Conservation (phyloP, 2,113 vertebrate species). For the Myxocyprinus asiaticus region DNA sequence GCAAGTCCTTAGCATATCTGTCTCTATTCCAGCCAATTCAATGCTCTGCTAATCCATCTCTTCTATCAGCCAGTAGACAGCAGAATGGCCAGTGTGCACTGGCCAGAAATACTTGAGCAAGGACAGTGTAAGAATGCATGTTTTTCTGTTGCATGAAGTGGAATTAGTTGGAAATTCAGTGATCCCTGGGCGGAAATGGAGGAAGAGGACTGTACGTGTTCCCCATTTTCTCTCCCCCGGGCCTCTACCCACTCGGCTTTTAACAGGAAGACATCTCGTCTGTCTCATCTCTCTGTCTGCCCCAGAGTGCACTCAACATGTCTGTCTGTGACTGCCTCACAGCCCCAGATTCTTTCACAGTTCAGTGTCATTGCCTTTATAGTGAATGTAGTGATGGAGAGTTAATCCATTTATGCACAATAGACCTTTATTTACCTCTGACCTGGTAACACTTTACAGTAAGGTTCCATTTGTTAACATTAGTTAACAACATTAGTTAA, state of each 20-base stretch:
- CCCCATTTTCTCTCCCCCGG: conserved; percentile 38
- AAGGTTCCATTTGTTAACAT: too few relatives aligned
- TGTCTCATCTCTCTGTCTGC: conserved; percentile 25
- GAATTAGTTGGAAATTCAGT: conserved; percentile 47
- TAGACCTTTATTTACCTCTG: too few relatives aligned
- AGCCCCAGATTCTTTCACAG: too few relatives aligned
- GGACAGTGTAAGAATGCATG: conserved; percentile 32
- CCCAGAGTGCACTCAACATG: conserved; percentile 14
- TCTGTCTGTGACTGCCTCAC: not conserved
- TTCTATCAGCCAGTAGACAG: too few relatives aligned
- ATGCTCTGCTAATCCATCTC: too few relatives aligned
- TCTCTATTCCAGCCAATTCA: not conserved
- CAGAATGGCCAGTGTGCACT: too few relatives aligned
- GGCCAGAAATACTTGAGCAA: conserved; percentile 19
- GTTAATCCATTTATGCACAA: too few relatives aligned
- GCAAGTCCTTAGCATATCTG: not conserved
- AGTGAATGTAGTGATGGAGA: not conserved
- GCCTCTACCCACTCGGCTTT: not conserved
- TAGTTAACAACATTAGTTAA: too few relatives aligned
- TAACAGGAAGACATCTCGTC: conserved; percentile 35
- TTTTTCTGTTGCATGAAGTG: conserved; percentile 31
- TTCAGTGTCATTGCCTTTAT: not conserved
- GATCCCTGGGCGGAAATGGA: conserved; percentile 44
- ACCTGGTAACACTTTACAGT: too few relatives aligned
- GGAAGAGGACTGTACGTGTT: conserved; percentile 5